Conservation (phyloP, 64 coral and sea anemone species). For the Exaiptasia diaphana region DNA sequence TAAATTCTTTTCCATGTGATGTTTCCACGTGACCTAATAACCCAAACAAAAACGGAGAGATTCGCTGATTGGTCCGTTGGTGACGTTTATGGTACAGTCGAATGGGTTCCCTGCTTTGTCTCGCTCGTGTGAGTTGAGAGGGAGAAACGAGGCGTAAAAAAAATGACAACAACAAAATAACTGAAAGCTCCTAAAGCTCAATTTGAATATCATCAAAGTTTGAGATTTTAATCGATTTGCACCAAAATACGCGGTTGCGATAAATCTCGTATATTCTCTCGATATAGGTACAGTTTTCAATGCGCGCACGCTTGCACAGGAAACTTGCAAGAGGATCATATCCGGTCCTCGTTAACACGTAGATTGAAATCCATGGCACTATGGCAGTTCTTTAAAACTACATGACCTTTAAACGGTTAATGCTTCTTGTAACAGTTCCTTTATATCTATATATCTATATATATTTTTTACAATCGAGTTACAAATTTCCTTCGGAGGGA, state of each 20-base stretch:
- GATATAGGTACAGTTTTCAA: too few relatives aligned
- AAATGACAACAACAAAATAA: neutral
- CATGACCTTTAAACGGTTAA: conserved; percentile 21
- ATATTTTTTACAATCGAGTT: too few relatives aligned
- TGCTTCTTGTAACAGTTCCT: too few relatives aligned
- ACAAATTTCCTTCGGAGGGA: too few relatives aligned
- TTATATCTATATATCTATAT: too few relatives aligned
- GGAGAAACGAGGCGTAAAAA: neutral
- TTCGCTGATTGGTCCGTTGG: conserved; percentile 35
- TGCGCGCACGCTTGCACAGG: neutral
- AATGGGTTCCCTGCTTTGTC: conserved; percentile 26
- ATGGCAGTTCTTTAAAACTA: neutral
- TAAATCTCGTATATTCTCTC: too few relatives aligned
- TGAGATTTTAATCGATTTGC: too few relatives aligned
- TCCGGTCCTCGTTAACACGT: conserved; percentile 28
- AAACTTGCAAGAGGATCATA: neutral
- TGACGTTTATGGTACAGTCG: conserved; percentile 5
- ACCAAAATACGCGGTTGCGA: too few relatives aligned
- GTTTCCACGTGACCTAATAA: conserved; percentile 26
- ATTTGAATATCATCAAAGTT: too few relatives aligned
- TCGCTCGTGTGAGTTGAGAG: neutral
- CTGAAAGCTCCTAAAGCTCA: too few relatives aligned
- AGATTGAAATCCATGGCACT: neutral
- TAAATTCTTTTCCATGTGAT: conserved; percentile 41
- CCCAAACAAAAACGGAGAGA: conserved; percentile 38